Evolutionary conservation across 2,113 vertebrate genomes (phyloP).

Genomic region (Erythrocercus mccallii): DNA sequence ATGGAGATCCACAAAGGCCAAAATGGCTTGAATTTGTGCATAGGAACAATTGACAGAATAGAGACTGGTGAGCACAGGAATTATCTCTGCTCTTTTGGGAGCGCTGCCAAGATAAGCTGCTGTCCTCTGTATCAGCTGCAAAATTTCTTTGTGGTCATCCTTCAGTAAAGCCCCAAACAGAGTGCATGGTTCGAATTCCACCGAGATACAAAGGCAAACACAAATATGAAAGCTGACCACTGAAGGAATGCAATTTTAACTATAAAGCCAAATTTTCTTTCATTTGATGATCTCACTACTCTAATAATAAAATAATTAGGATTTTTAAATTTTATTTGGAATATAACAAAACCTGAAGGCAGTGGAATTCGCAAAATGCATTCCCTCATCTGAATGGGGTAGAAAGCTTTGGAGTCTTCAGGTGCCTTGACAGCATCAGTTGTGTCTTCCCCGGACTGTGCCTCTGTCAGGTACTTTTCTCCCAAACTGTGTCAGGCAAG

Average conservation of each 20-base stretch:
- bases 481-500: not conserved
- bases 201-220: conserved; percentile 23
- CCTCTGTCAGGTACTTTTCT: not conserved
- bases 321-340: not conserved
- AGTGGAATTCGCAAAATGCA: not conserved
- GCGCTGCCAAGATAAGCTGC: conserved; percentile 31
- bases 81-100: conserved; percentile 22
- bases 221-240: not conserved
- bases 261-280: not conserved
- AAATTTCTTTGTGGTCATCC: conserved; percentile 47
- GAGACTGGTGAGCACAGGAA: not conserved
- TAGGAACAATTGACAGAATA: not conserved
- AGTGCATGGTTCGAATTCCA: not conserved
- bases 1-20: not conserved
- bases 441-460: not conserved
- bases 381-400: not conserved
- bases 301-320: not conserved
- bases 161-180: conserved; percentile 21
- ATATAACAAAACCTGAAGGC: not conserved
- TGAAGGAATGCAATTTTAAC: conserved; percentile 17
- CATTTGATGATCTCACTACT: not conserved
- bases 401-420: not conserved
- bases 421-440: not conserved
- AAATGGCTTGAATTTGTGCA: not conserved
- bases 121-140: conserved; percentile 44